Conservation (phyloP, 2,113 vertebrate species). For the Polyodon spathula region DNA sequence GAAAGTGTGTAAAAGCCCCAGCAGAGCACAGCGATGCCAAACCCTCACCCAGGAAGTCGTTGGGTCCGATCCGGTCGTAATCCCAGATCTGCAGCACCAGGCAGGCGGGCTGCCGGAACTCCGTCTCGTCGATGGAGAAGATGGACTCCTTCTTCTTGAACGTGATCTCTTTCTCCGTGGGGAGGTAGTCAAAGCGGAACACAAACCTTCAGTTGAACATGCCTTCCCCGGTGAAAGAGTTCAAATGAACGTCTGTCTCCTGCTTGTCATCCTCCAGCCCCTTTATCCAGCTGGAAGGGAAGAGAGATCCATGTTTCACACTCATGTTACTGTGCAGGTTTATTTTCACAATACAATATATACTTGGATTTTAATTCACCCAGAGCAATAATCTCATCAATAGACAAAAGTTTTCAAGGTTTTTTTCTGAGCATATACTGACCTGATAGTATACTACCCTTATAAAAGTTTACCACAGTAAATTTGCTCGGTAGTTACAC, state of each 20-base stretch:
- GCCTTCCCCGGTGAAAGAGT: constrained; percentile 85
- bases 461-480: no score
- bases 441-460: no score
- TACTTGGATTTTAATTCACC: no score
- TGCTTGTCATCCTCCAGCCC: constrained; percentile 78
- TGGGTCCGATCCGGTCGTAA: constrained; percentile 79
- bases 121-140: constrained; percentile 77
- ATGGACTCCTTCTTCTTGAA: constrained; percentile 76
- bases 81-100: constrained; percentile 88
- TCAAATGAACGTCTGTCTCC: constrained; percentile 92
- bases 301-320: no score
- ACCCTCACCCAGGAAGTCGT: constrained; percentile 79
- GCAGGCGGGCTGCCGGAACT: constrained; percentile 74
- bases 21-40: not conserved
- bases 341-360: no score
- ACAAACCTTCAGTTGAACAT: constrained; percentile 95
- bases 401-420: no score
- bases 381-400: no score
- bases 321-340: no score
- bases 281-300: constrained; percentile 78
- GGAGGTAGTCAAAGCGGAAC: constrained; percentile 82
- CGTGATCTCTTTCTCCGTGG: constrained; percentile 79
- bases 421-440: no score
- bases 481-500: no score
- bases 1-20: not conserved